phyloP scores from a whole-genome alignment of 2,888 invertebrate species.

The Merodon equestris region DNA sequence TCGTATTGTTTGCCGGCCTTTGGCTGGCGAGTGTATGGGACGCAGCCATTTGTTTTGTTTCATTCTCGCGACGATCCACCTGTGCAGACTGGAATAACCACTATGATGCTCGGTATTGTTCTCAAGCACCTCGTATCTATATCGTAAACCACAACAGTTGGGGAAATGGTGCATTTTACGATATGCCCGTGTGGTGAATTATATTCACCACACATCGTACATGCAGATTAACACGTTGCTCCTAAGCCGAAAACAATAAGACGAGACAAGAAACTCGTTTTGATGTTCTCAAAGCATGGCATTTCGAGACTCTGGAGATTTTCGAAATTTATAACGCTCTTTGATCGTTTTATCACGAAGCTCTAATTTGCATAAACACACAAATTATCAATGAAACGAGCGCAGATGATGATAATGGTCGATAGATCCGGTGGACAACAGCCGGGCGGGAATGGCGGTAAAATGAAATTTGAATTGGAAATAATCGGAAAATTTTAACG shows the following conservation, averaged over 20 bases:
- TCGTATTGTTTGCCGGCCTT: constrained; percentile 55
- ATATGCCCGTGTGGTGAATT: constrained; percentile 15
- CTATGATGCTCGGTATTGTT: constrained; percentile 5
- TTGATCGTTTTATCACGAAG: constrained; percentile 28
- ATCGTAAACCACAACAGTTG: constrained; percentile 11
- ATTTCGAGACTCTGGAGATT: constrained; percentile 27
- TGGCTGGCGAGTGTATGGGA: constrained; percentile 28
- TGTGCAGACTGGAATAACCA: constrained; percentile 58
- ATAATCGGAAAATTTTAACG: constrained; percentile 31
- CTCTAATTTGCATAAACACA: constrained; percentile 37
- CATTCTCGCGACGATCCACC: constrained; percentile 45
- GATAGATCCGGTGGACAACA: background rate
- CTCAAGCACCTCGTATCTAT: background rate
- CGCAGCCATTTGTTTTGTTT: constrained; percentile 66
- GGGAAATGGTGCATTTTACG: constrained; percentile 50
- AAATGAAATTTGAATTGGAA: constrained; percentile 31
- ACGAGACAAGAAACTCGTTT: constrained; percentile 12
- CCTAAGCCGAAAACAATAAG: background rate
- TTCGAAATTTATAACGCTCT: constrained; percentile 18
- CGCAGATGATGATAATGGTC: background rate
- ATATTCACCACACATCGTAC: constrained; percentile 9
- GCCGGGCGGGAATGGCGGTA: background rate
- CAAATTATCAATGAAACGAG: constrained; percentile 1
- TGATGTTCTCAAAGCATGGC: constrained; percentile 1
- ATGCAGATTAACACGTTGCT: constrained; percentile 19